Evolutionary conservation across 1,140 invertebrate species (phyloP).

Genomic region (Acyrthosiphon pisum): DNA sequence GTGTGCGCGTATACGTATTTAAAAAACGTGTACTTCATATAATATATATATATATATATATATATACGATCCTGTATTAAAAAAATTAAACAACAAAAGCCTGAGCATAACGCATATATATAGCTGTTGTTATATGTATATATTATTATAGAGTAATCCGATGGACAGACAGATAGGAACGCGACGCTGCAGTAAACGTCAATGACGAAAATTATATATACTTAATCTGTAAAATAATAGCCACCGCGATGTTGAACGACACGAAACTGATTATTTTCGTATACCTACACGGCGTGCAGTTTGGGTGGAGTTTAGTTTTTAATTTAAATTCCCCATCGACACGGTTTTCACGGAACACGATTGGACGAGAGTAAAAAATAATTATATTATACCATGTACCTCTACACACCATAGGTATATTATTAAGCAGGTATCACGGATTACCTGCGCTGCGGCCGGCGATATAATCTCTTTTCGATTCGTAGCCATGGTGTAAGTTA

Average conservation of each 20-base stretch:
- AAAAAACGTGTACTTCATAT: background rate
- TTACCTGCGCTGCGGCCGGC: background rate
- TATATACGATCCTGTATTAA: background rate
- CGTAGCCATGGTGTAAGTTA: background rate
- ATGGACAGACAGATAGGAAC: background rate
- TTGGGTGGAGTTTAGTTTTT: slow-evolving; percentile 7
- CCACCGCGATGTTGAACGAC: background rate
- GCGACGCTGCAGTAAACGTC: background rate
- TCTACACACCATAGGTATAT: no score
- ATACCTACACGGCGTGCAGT: background rate
- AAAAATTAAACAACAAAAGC: slow-evolving; percentile 4
- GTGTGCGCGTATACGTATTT: background rate
- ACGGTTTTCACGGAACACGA: background rate
- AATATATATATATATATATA: no score
- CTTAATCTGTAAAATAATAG: slow-evolving; percentile 32
- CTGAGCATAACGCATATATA: background rate
- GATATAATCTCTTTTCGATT: slow-evolving; percentile 13
- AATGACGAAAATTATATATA: background rate
- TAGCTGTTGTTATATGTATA: background rate
- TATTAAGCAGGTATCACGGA: background rate
- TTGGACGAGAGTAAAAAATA: background rate
- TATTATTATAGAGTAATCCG: background rate
- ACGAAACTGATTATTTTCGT: background rate
- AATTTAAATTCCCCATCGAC: background rate
- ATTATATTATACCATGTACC: background rate